Conservation (phyloP, 2,888 invertebrate species). For the Metallyticus violacea region DNA sequence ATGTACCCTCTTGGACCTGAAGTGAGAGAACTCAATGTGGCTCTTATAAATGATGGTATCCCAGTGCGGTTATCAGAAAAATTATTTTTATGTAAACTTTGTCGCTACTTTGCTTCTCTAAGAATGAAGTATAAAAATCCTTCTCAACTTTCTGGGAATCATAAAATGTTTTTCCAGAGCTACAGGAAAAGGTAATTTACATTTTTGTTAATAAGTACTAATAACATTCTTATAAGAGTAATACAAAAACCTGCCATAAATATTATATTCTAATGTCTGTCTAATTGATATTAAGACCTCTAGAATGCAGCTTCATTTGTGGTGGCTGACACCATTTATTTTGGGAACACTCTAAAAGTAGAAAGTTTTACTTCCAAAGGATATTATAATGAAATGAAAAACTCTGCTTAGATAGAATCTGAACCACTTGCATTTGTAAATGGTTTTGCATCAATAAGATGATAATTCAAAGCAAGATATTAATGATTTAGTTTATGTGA, state of each 20-base stretch:
- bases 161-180: conserved; percentile 56
- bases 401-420: too few relatives aligned
- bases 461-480: too few relatives aligned
- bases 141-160: conserved; percentile 43
- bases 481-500: too few relatives aligned
- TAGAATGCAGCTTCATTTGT: too few relatives aligned
- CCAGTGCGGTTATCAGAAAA: conserved; percentile 66
- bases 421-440: too few relatives aligned
- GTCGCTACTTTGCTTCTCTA: conserved; percentile 73
- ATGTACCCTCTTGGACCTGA: conserved; percentile 62
- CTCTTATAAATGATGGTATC: conserved; percentile 59
- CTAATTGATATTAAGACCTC: too few relatives aligned
- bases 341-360: too few relatives aligned
- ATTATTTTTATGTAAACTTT: conserved; percentile 77
- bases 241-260: not conserved
- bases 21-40: conserved; percentile 51
- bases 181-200: conserved; percentile 60
- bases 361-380: too few relatives aligned
- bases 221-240: not conserved
- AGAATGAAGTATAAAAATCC: conserved; percentile 57
- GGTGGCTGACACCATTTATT: too few relatives aligned
- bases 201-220: not conserved
- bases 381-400: too few relatives aligned
- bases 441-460: too few relatives aligned
- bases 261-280: too few relatives aligned